Evolutionary conservation across 2,888 invertebrate genomes (phyloP).

Genomic region (Liodrosophila aerea): DNA sequence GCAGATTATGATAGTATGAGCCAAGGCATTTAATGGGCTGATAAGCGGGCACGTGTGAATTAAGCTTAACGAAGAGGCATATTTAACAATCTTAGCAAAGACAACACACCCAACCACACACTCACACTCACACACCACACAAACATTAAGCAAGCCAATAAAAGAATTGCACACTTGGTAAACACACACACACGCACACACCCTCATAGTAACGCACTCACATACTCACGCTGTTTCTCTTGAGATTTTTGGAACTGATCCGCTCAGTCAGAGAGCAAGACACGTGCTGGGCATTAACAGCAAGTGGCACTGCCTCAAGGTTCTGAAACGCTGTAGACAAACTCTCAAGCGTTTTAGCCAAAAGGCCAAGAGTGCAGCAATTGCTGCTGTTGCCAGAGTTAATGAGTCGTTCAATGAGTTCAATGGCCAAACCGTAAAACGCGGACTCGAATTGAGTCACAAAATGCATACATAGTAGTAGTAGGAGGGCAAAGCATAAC

Average conservation of each 20-base stretch:
- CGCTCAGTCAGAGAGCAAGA: too few species aligned
- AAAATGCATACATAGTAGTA: slow-evolving; percentile 14
- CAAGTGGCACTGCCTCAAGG: too few species aligned
- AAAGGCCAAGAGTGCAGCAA: neutral
- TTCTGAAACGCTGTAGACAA: too few species aligned
- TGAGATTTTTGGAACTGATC: too few species aligned
- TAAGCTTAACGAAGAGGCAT: neutral
- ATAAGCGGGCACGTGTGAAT: too few species aligned
- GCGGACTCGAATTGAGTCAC: slow-evolving; percentile 29
- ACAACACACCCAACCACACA: neutral
- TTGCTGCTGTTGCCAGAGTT: slow-evolving; percentile 23
- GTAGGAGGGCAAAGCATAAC: slow-evolving; percentile 5
- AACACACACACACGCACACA: neutral
- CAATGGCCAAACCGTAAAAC: slow-evolving; percentile 38
- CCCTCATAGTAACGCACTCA: too few species aligned
- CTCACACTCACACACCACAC: too few species aligned
- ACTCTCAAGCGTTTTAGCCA: too few species aligned
- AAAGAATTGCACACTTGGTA: slow-evolving; percentile 13
- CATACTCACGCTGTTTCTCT: too few species aligned
- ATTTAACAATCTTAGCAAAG: neutral
- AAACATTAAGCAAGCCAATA: neutral
- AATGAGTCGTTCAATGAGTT: slow-evolving; percentile 53
- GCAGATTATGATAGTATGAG: too few species aligned
- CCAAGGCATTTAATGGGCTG: too few species aligned
- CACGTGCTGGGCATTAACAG: too few species aligned